phyloP scores from a whole-genome alignment of 2,797 vertebrate species.

The Liasis olivaceus region DNA sequence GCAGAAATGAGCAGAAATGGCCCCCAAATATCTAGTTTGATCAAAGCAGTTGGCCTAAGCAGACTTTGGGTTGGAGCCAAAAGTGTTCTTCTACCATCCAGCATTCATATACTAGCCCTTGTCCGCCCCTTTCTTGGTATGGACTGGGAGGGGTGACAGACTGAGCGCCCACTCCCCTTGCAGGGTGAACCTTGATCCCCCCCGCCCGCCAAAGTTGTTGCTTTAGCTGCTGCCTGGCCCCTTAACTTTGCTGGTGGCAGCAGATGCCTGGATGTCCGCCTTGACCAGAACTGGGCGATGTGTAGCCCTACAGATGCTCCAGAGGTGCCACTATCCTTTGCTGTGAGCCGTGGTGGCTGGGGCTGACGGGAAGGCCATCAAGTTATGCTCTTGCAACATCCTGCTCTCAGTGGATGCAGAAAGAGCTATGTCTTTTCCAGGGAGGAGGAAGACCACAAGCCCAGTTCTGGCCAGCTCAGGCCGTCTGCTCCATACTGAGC shows the following conservation, averaged over 20 bases:
- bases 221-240: neutral
- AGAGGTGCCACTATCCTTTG: neutral
- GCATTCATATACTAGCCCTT: neutral
- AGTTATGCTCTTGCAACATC: neutral
- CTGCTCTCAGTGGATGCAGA: neutral
- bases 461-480: neutral
- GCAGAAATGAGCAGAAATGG: neutral
- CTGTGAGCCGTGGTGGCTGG: neutral
- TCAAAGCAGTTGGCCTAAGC: neutral
- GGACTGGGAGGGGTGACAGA: conserved; percentile 44
- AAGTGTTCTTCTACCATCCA: neutral
- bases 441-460: neutral
- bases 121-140: neutral
- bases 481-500: neutral
- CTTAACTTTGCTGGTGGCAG: neutral
- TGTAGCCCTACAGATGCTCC: neutral
- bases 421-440: neutral
- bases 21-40: neutral
- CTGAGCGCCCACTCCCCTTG: conserved; percentile 48
- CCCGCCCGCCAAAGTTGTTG: neutral
- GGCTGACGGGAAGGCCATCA: neutral
- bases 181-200: neutral
- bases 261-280: neutral
- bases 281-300: neutral
- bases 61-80: neutral